Evolutionary conservation across 2,888 invertebrate species (phyloP), one percentile per base, ranked within the genome.

Genomic region (Morinoia aosen): DNA sequence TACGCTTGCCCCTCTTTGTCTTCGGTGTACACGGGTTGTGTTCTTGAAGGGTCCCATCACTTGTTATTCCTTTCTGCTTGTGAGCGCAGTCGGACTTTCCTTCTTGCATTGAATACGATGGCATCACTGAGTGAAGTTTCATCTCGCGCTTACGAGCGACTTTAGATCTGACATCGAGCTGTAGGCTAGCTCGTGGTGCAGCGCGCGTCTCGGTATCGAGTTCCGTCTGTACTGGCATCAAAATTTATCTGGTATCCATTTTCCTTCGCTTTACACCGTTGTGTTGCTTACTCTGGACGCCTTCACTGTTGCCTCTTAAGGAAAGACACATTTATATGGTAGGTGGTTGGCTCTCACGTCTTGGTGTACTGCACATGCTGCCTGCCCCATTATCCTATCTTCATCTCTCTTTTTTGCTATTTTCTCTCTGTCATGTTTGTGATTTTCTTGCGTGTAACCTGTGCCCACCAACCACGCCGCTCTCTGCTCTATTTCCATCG

Each of bases 301-400:
- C 93, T 93, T 93, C 93, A 93, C 93, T 93, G 93, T 93, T 93
- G 93, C 93, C 93, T 93, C 93, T 93, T 93, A 93, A 56, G 93
- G 93, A 93, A 93, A 93, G 93, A 93, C 93, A 93, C 93, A 93
- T 57, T 93, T 56, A n/a, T 48, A 57, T 93, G 93, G 39, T 93
- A 93, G 93, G 93, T 93, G 93, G 11, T 93, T 93, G 57, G 93
- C 93, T 93, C 93, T 48, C 93, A 48, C 93, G 7, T 93, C 12
- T 93, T 93, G 93, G 93, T 93, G 93, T 93, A 93, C 33, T 93
- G 93, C 93, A 93, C 93, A 48, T 57, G 57, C 57, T 39, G 88
- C 39, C 25, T n/a, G n/a, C n/a, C 76, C 76, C 76, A 25, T 33
- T 33, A 48, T 33, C 76, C 8, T 76, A 14, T 33, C 33, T 76